A percentile compares a stretch with the other conserved stretches of the same genome.
phyloP scores from a whole-genome alignment of 2,888 invertebrate genomes.

The Augochlorella aurata region DNA sequence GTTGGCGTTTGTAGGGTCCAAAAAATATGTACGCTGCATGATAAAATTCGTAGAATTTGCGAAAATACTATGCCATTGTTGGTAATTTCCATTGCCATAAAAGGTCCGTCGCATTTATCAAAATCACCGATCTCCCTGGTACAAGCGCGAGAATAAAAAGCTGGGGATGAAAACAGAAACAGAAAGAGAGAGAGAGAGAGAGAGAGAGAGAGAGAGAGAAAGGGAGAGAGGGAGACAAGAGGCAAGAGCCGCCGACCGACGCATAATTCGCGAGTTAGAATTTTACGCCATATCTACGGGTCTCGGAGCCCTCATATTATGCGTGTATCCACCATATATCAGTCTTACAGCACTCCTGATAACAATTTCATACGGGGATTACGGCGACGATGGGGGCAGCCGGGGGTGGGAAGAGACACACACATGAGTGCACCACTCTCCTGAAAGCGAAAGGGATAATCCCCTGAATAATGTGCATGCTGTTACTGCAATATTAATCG shows the following conservation, averaged over 20 bases:
- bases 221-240: background rate
- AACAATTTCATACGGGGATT: conserved; percentile 76
- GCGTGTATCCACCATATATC: conserved; percentile 68
- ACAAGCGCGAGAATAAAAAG: background rate
- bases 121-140: background rate
- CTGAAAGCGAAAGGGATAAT: conserved; percentile 75
- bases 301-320: conserved; percentile 52
- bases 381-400: conserved; percentile 53
- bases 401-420: conserved; percentile 57
- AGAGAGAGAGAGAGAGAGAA: background rate
- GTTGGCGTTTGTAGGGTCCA: background rate
- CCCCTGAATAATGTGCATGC: conserved; percentile 76
- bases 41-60: background rate
- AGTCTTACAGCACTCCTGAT: conserved; percentile 74
- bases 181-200: background rate
- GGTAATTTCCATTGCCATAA: background rate
- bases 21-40: background rate
- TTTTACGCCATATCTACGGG: conserved; percentile 48
- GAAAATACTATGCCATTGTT: background rate
- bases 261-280: conserved; percentile 52
- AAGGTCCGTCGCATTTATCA: background rate
- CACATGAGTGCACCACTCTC: conserved; percentile 64
- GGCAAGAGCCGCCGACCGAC: background rate
- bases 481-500: conserved; percentile 77
- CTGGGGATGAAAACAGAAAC: background rate